These are phyloP conservation scores for Nasonia oneida DNA, from an alignment of 2,888 invertebrate genomes.

Conservation along the genomic window DNA sequence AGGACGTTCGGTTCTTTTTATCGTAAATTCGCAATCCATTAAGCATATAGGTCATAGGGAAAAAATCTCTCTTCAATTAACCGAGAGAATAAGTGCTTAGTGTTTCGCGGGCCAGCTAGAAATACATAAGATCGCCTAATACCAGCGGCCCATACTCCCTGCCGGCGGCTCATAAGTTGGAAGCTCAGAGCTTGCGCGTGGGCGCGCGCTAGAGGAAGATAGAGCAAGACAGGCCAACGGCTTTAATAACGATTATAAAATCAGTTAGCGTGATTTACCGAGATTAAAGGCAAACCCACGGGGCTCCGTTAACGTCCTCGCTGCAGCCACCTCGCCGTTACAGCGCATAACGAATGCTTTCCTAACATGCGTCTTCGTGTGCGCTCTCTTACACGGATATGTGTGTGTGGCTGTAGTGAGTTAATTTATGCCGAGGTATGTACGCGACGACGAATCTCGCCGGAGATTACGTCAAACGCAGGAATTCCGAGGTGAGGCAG, in stretches of 20 bases:
- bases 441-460: slow-evolving; percentile 55
- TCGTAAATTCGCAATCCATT: not conserved
- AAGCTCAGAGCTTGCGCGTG: slow-evolving; percentile 4
- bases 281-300: slow-evolving; percentile 67
- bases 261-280: slow-evolving; percentile 67
- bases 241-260: slow-evolving; percentile 69
- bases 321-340: not conserved
- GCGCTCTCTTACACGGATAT: slow-evolving; percentile 16
- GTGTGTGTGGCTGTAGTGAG: slow-evolving; percentile 15
- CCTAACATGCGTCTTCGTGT: slow-evolving; percentile 63
- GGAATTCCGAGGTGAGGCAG: slow-evolving; percentile 42
- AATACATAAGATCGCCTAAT: slow-evolving; percentile 8
- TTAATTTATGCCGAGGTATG: slow-evolving; percentile 62
- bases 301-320: slow-evolving; percentile 18
- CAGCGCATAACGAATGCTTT: slow-evolving; percentile 65
- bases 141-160: not conserved
- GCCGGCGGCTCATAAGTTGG: slow-evolving; percentile 12
- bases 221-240: slow-evolving; percentile 18
- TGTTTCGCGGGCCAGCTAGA: not conserved
- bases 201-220: not conserved
- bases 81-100: not conserved
- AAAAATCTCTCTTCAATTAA: not conserved
- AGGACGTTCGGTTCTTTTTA: too few relatives aligned
- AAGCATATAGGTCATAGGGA: not conserved
- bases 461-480: slow-evolving; percentile 44